These are phyloP conservation scores for Cisticola juncidis DNA, from an alignment of 2,113 vertebrate species.

Conservation along the genomic window DNA sequence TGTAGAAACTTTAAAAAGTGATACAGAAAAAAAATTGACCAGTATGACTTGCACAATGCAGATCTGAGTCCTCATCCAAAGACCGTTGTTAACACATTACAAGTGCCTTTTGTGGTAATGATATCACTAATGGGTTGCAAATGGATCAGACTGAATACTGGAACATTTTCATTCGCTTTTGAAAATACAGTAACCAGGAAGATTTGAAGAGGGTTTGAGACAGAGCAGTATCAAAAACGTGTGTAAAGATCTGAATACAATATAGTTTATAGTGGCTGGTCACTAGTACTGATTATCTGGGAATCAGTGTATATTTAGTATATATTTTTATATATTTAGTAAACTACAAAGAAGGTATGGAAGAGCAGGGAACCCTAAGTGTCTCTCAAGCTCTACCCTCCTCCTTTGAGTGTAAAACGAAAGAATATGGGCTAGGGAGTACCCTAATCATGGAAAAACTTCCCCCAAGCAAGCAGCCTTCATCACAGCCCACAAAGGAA, in stretches of 20 bases:
- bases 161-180: neutral
- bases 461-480: neutral
- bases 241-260: neutral
- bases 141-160: neutral
- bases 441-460: neutral
- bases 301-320: accelerated
- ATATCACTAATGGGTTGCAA: neutral
- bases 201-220: neutral
- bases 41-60: neutral
- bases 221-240: neutral
- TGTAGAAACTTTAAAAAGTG: neutral
- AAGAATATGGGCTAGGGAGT: neutral
- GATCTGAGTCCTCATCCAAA: neutral
- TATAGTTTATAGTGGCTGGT: neutral
- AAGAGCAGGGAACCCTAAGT: neutral
- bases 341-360: neutral
- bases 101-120: neutral
- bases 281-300: neutral
- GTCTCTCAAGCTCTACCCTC: neutral
- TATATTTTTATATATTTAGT: neutral
- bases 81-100: neutral
- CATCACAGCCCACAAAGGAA: neutral
- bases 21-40: neutral
- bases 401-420: neutral
- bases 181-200: neutral